A percentile compares a stretch with the other conserved stretches of the same genome.
Conservation (phyloP, 2,888 invertebrate species). For the Limnephilus auricula region DNA sequence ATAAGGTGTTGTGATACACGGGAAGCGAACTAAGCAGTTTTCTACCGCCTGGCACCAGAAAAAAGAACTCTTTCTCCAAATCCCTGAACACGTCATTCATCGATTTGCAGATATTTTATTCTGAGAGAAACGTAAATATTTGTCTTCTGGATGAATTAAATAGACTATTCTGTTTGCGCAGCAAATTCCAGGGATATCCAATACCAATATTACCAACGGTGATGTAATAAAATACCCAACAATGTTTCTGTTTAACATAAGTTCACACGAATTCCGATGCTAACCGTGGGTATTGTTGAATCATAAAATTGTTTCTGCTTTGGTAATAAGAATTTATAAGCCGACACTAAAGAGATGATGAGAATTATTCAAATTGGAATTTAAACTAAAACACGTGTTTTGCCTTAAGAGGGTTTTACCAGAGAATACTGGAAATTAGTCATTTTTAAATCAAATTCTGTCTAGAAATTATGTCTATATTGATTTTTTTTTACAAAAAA, state of each 20-base stretch:
- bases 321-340: background rate
- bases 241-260: background rate
- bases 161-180: background rate
- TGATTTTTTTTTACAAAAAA: no score
- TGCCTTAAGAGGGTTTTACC: no score
- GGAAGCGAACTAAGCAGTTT: background rate
- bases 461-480: no score
- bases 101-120: background rate
- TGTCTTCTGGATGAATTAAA: conserved; percentile 2
- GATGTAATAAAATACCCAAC: conserved; percentile 1
- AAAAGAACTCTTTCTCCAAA: background rate
- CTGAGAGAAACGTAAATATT: conserved; percentile 20
- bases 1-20: background rate
- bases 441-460: no score
- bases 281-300: background rate
- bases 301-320: background rate
- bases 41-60: background rate
- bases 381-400: no score
- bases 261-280: background rate
- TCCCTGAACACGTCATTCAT: background rate
- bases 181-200: conserved; percentile 16
- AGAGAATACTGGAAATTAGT: no score
- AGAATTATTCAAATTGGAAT: background rate
- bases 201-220: conserved; percentile 9
- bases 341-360: background rate